These are phyloP conservation scores for Clistopyga incitator DNA, from an alignment of 2,888 invertebrate species.

Conservation along the genomic window DNA sequence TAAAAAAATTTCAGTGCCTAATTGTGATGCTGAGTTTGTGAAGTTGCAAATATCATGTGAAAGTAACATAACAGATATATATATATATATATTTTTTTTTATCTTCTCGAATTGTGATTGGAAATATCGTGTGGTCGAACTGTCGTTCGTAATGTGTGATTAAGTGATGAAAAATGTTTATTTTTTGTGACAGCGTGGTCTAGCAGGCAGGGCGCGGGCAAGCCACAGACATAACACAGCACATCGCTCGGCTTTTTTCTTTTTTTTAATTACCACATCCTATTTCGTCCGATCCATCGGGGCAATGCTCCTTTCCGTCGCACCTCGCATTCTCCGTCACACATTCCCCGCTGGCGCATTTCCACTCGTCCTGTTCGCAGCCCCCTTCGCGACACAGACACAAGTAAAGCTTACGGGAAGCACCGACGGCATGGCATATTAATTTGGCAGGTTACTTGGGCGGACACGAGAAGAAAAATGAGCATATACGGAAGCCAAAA, in stretches of 20 bases:
- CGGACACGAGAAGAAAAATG: conserved; percentile 4
- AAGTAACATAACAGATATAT: conserved; percentile 12
- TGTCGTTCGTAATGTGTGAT: conserved; percentile 37
- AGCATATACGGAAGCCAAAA: neutral
- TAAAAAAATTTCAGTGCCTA: conserved; percentile 34
- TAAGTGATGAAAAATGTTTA: conserved; percentile 39
- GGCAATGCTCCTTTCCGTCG: conserved; percentile 85
- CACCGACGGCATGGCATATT: conserved; percentile 49
- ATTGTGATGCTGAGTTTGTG: conserved; percentile 54
- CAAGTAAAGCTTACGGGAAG: conserved; percentile 76
- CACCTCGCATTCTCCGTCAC: conserved; percentile 86
- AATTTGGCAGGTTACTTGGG: conserved; percentile 31
- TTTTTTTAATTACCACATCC: conserved; percentile 81
- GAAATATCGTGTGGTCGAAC: conserved; percentile 2
- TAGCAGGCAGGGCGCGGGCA: conserved; percentile 66
- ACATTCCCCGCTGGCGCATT: conserved; percentile 87
- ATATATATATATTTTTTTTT: no score
- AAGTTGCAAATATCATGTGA: conserved; percentile 51
- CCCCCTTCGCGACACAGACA: conserved; percentile 72
- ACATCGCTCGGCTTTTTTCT: conserved; percentile 33
- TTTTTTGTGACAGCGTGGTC: conserved; percentile 56
- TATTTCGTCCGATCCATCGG: conserved; percentile 86
- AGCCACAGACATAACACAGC: conserved; percentile 61
- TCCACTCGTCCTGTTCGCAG: conserved; percentile 81
- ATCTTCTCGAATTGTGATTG: neutral